A percentile compares a stretch with the other conserved stretches of the same genome.
These are phyloP conservation scores for Dendrolimus kikuchii DNA, from an alignment of 1,140 invertebrate genomes.

Conservation along the genomic window DNA sequence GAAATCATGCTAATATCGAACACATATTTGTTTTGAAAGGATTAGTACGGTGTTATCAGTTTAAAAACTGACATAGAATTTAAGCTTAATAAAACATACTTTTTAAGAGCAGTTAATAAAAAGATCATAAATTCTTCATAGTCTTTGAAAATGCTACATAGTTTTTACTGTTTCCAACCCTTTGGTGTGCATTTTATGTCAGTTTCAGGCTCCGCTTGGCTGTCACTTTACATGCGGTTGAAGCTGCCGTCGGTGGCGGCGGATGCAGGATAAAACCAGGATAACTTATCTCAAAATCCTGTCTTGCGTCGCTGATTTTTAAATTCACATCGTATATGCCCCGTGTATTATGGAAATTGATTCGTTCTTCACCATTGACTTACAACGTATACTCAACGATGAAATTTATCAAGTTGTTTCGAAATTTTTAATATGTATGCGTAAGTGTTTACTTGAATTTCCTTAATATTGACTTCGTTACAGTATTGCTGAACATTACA, in stretches of 20 bases:
- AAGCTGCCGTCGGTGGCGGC: constrained; percentile 6
- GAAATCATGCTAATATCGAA: no score
- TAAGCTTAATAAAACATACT: no score
- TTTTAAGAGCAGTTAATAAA: no score
- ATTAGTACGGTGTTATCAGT: no score
- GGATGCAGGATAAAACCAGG: constrained; percentile 24
- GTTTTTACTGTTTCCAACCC: constrained; percentile 8
- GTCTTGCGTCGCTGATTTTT: constrained; percentile 37
- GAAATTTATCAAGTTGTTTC: neutral
- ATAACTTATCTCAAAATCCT: constrained; percentile 40
- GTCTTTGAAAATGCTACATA: constrained; percentile 15
- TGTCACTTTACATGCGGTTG: constrained; percentile 36
- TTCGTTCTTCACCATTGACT: constrained; percentile 20
- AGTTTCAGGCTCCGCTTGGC: constrained; percentile 19
- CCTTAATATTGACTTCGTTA: no score
- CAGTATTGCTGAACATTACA: no score
- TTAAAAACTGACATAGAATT: no score
- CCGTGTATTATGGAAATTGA: constrained; percentile 44
- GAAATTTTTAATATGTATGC: no score
- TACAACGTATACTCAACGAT: neutral
- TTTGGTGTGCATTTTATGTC: constrained; percentile 38
- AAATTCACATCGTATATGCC: constrained; percentile 29
- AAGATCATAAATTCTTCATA: constrained; percentile 9
- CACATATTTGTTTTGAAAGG: no score
- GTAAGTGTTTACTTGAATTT: no score